Base-by-base conservation (phyloP, 2,888 invertebrate species). In the Philereme transversata region DNA sequence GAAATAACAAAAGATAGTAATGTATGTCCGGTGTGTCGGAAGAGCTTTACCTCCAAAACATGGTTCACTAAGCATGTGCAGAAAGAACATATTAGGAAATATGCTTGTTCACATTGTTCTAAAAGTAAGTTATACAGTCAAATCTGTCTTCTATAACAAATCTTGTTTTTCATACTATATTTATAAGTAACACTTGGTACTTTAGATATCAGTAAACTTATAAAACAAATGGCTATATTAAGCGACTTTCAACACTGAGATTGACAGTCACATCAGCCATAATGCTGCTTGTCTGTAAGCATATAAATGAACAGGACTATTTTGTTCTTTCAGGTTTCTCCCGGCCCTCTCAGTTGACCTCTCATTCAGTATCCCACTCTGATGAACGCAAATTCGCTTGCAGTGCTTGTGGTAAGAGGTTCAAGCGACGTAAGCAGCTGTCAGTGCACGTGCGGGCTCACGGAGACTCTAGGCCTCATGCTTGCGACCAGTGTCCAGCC, bases 21-120 rank as follows among this genome's bases (percentile, higher is more conserved):
- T 73, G 53, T 80, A 0, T 91, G 90, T 66, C 72, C 80, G 1
- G 59, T 82, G 9, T 91, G 90, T 63, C 73, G 72, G 7, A 90
- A 85, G 60, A 70, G 67, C 7, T 91, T 90, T 63, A 76, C 70
- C 4, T 86, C 88, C 0, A 85, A 87, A 55, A 76, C 82, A 5
- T 90, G 91, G 90, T 87, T 84, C 58, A 71, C 71, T 34, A 88
- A 86, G 58, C 90, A 91, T 53, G 79, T 89, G 75, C 76, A 79
- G 43, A 88, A 84, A 41, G 87, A 84, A 57, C 89, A 90, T 63
- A 76, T 76, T 0, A 77, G 75, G 45, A 83, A 83, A 57, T 84
- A 79, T 71, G 66, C 62, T 5, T 91, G 91, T 69, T 33, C 73
- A 40, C 74, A 83, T 38, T 90, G 90, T 65, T 67, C 80, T 51